Evolutionary conservation across 1,140 invertebrate species (phyloP).

Genomic region (Stegodyphus dumicola): DNA sequence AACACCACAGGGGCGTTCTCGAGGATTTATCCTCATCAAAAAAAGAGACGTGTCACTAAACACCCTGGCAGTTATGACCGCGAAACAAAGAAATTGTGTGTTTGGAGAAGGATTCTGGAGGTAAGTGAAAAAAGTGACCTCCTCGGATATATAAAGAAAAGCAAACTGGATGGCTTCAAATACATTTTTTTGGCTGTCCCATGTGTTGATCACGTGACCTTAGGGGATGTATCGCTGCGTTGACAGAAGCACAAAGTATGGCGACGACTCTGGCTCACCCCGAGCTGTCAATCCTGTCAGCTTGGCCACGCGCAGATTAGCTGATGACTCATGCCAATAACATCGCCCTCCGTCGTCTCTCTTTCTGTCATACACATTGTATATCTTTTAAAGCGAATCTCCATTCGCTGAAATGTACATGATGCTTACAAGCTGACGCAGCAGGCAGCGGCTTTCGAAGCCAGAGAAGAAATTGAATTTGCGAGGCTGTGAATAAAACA

Average conservation of each 20-base stretch:
- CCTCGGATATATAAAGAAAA: not conserved
- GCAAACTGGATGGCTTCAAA: conserved; percentile 6
- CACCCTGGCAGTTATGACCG: conserved; percentile 20
- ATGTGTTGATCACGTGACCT: conserved; percentile 53
- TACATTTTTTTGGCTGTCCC: conserved; percentile 38
- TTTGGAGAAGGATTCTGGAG: conserved; percentile 40
- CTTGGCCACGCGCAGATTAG: conserved; percentile 54
- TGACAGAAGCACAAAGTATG: conserved; percentile 48
- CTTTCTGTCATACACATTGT: not conserved
- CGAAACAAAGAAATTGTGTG: conserved; percentile 58
- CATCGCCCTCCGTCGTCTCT: not conserved
- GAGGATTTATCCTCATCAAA: not conserved
- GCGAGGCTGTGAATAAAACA: no score
- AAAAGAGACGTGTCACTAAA: conserved; percentile 33
- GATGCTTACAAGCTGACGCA: no score
- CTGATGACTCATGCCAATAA: conserved; percentile 50
- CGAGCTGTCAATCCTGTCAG: conserved; percentile 54
- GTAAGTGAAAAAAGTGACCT: conserved; percentile 2
- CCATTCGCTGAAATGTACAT: not conserved
- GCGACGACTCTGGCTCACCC: conserved; percentile 33
- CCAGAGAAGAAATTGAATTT: no score
- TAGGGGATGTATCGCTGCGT: conserved; percentile 41
- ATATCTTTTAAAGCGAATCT: not conserved
- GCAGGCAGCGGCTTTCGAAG: no score
- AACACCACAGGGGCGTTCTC: not conserved